Evolutionary conservation across 37 sponge, comb jelly and placozoan genomes (phyloP), one percentile per base, ranked within the genome.

Genomic region (Mnemiopsis leidyi): DNA sequence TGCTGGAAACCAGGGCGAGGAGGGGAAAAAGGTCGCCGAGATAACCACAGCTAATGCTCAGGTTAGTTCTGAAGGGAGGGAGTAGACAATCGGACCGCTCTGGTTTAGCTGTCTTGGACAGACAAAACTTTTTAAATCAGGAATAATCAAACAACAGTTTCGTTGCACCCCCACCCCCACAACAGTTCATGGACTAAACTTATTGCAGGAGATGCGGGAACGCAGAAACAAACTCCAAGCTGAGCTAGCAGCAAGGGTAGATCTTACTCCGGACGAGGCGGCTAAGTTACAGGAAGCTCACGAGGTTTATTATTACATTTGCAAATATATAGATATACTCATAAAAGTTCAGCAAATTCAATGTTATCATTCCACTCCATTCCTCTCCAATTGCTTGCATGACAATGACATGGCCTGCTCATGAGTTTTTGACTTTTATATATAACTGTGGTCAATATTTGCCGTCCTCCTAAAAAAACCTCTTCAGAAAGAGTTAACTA

Each of bases 221-320:
- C 32, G 35, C 7, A 79, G 34, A 38, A 79, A 79, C 28, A 31
- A 34, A 21, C 37, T 35, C 3, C 37, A 79, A 34, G 82, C 82
- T 5, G 82, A 79, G 82, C 38, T 79, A 1, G 38, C 37, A 33
- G 82, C 82, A 21, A 35, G 82, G 32, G 36, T 31, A 79, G 82
- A 79, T 3, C 35, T 79, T 9, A 79, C 37, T 79, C 82, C 82
- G 32, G 82, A 79, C 7, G 82, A 79, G 23, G 82, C 82, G 31
- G 26, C 7, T 7, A 3, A 23, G 26, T 21, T 79, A 5, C 38
- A 36, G 1, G 82, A 36, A 23, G 82, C 36, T 36, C 82, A 79
- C 35, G 37, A n/a, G n/a, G n/a, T n/a, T n/a, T n/a, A n/a, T n/a
- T n/a, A n/a, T n/a, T n/a, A n/a, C n/a, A n/a, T n/a, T n/a, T n/a